These are phyloP conservation scores for Phyllopteryx taeniolatus DNA, from an alignment of 2,113 vertebrate genomes.

Conservation along the genomic window DNA sequence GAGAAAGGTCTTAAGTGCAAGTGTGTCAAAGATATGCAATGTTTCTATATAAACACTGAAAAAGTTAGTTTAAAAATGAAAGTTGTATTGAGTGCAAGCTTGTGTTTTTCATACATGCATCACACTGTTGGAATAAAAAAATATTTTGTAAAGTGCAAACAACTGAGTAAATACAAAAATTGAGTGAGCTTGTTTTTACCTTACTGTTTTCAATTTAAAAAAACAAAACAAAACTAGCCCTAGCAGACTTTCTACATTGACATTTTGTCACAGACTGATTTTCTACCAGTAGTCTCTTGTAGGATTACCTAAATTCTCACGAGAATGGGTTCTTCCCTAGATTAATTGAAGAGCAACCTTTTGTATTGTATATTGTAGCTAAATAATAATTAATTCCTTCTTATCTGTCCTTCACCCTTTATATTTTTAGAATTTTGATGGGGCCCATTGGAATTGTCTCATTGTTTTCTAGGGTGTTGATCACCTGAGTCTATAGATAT, in stretches of 20 bases:
- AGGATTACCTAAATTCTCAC: no score
- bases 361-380: no score
- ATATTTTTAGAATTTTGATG: neutral
- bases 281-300: no score
- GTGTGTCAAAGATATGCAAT: neutral
- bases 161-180: neutral
- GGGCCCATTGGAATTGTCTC: neutral
- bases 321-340: no score
- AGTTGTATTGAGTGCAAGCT: neutral
- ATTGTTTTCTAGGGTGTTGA: neutral
- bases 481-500: neutral
- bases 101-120: neutral
- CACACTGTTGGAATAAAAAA: neutral
- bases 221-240: neutral
- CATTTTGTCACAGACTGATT: no score
- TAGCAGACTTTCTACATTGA: no score
- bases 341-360: no score
- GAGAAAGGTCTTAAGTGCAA: neutral
- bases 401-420: neutral
- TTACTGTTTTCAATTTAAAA: neutral
- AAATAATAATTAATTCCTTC: no score
- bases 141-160: neutral
- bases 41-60: neutral
- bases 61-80: neutral
- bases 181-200: neutral